These are phyloP conservation scores for Protobothrops flavoviridis DNA, from an alignment of 2,113 vertebrate species.

Conservation along the genomic window DNA sequence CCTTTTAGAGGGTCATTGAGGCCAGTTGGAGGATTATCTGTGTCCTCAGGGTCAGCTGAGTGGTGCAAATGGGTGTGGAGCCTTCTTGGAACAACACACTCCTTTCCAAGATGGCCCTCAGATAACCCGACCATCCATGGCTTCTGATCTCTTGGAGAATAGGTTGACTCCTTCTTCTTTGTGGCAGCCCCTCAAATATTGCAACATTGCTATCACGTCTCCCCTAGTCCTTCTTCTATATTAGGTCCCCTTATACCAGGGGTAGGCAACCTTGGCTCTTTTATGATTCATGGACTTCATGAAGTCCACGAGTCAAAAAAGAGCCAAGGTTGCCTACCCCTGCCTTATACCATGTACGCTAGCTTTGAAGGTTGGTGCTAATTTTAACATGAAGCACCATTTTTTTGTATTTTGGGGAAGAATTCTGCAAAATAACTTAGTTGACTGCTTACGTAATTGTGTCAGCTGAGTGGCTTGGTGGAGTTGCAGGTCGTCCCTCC, in stretches of 20 bases:
- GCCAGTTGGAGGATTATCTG: not conserved
- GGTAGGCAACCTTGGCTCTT: no score
- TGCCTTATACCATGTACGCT: not conserved
- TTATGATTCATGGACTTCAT: no score
- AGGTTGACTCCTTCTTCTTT: not conserved
- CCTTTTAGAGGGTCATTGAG: not conserved
- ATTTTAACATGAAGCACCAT: not conserved
- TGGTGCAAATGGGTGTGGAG: not conserved
- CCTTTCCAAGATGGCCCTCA: no score
- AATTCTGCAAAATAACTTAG: not conserved
- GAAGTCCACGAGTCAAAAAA: no score
- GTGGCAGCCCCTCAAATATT: not conserved
- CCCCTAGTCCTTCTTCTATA: not conserved
- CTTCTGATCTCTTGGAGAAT: no score
- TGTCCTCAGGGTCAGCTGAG: not conserved
- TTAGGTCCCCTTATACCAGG: no score
- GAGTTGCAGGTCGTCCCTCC: not conserved
- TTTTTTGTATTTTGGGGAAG: not conserved
- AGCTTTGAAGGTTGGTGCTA: not conserved
- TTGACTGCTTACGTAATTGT: not conserved
- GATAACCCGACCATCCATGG: no score
- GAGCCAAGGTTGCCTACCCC: no score
- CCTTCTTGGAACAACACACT: not conserved
- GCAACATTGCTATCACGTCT: no score
- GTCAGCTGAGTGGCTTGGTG: not conserved